phyloP scores from a whole-genome alignment of 1,140 invertebrate genomes.

The Amphibalanus amphitrite region DNA sequence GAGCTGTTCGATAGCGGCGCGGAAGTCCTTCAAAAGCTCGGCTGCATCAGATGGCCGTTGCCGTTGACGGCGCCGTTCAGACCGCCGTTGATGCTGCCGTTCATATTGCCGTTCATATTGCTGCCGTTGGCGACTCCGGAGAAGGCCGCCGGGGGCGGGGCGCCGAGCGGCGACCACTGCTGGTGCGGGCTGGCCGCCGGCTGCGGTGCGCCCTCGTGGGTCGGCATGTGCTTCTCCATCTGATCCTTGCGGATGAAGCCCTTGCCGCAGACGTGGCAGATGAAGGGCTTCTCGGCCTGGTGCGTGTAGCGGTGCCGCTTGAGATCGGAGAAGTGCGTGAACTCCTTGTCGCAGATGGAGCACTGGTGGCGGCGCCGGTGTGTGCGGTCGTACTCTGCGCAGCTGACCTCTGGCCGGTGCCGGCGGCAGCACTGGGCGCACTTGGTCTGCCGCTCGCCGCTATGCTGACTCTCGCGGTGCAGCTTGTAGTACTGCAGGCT shows the following conservation, averaged over 20 bases:
- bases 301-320: slow-evolving; percentile 73
- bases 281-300: slow-evolving; percentile 51
- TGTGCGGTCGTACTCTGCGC: slow-evolving; percentile 50
- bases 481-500: slow-evolving; percentile 69
- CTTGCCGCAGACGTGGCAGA: slow-evolving; percentile 62
- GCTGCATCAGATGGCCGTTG: no score
- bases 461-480: slow-evolving; percentile 75
- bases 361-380: slow-evolving; percentile 79
- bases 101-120: no score
- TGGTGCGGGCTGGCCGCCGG: not conserved
- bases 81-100: no score
- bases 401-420: slow-evolving; percentile 44
- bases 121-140: no score
- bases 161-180: not conserved
- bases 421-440: slow-evolving; percentile 67
- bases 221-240: slow-evolving; percentile 79
- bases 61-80: no score
- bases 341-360: slow-evolving; percentile 67
- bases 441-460: slow-evolving; percentile 66
- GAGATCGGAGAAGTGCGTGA: slow-evolving; percentile 80
- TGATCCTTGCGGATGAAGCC: slow-evolving; percentile 87
- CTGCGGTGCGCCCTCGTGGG: slow-evolving; percentile 48
- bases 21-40: no score
- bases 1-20: no score
- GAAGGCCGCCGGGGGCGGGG: no score